Evolutionary conservation across 92 coral and sea anemone species (phyloP).

Genomic region (Phymanthus crucifer): DNA sequence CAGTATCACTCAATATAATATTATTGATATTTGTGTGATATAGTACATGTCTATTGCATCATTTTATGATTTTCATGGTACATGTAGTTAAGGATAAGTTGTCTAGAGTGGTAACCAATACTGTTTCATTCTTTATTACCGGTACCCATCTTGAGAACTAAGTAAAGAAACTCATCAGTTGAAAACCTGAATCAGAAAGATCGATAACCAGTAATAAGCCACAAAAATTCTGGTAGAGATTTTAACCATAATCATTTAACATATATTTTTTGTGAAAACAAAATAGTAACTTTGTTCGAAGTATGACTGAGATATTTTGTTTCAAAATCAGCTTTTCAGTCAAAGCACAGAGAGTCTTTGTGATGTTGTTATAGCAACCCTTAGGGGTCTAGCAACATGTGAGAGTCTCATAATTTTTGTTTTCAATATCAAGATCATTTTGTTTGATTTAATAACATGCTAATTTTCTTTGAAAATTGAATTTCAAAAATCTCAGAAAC

Average conservation of each 20-base stretch:
- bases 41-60: neutral
- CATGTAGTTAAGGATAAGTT: neutral
- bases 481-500: neutral
- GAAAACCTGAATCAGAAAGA: neutral
- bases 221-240: neutral
- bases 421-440: slow-evolving; percentile 2
- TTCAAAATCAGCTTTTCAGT: neutral
- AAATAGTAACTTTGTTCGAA: too few species aligned
- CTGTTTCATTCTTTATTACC: neutral
- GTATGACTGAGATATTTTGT: neutral
- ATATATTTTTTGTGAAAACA: too few species aligned
- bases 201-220: neutral
- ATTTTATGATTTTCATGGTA: too few species aligned
- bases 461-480: neutral
- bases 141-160: neutral
- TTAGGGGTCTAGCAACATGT: neutral
- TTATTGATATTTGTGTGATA: neutral
- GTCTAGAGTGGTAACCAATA: neutral
- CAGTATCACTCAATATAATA: too few species aligned
- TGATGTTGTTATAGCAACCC: slow-evolving; percentile 8
- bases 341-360: neutral
- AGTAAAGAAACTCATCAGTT: neutral
- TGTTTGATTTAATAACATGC: slow-evolving; percentile 18
- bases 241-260: too few species aligned
- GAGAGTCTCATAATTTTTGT: neutral